Evolutionary conservation across 37 sponge, comb jelly and placozoan genomes (phyloP), one percentile per base, ranked within the genome.

Genomic region (Beroe forskalii): DNA sequence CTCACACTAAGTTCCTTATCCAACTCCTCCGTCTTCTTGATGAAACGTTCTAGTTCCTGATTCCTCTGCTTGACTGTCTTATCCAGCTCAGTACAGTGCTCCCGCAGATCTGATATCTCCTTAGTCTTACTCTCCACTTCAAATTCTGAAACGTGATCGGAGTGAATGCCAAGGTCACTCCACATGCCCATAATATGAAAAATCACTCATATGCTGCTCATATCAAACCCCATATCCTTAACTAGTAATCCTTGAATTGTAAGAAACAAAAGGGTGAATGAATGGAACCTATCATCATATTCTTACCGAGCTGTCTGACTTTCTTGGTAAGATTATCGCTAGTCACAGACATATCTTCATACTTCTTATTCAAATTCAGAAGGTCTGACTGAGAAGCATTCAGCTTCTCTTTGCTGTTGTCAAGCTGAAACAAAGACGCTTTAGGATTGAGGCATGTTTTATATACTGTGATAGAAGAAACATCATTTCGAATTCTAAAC

Each of bases 281-380:
- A n/a, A n/a, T n/a, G n/a, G n/a, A n/a, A n/a, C n/a, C n/a, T n/a
- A n/a, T n/a, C n/a, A n/a, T n/a, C n/a, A n/a, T n/a, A n/a, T n/a
- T n/a, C 86, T 44, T 24, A 80, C 86, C 86, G 14, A 80, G 40
- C 35, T 80, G 86, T 80, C 86, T 41, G 55, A 80, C 86, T 80
- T 80, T 80, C 86, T 80, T 80, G 43, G 86, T 80, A 32, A 80
- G 55, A 23, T 80, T 37, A 30, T 80, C 55, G 42, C 55, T 25
- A 42, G 28, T 80, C 28, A 35, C 6, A 48, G 37, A 38, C 30
- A 80, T 20, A 2, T 80, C 28, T n/a, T 23, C 35, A 43, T 39
- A 24, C 3, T 25, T 41, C 86, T 44, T 4, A 48, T 39, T 42
- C 25, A 80, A 24, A 4, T 80, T 37, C 6, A 35, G 20, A 6